Conservation (phyloP, 2,888 invertebrate species). For the Mythimna pallens region DNA sequence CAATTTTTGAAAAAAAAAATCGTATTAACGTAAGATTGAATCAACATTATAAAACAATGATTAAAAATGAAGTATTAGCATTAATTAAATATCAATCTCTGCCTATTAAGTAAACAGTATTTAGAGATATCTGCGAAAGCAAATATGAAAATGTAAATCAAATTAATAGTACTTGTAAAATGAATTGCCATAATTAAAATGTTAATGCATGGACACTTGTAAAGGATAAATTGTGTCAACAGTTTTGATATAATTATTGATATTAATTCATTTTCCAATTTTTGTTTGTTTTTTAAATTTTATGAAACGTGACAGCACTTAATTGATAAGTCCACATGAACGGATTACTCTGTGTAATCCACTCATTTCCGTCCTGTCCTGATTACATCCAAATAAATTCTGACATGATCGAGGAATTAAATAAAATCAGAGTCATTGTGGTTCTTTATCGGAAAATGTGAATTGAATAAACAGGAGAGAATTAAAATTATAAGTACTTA, state of each 20-base stretch:
- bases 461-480: background rate
- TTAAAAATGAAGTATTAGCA: constrained; percentile 17
- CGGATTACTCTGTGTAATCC: constrained; percentile 47
- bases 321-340: constrained; percentile 48
- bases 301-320: constrained; percentile 48
- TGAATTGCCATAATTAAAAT: constrained; percentile 7
- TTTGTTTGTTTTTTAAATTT: constrained; percentile 17
- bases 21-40: constrained; percentile 18
- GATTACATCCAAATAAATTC: constrained; percentile 49
- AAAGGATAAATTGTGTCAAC: constrained; percentile 16
- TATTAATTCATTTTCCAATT: constrained; percentile 9
- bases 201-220: constrained; percentile 4
- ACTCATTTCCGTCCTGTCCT: constrained; percentile 40
- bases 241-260: constrained; percentile 8
- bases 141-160: background rate
- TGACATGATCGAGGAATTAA: constrained; percentile 36
- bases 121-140: constrained; percentile 3
- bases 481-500: background rate
- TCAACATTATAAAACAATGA: constrained; percentile 28
- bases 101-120: constrained; percentile 11
- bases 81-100: constrained; percentile 7
- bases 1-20: no score
- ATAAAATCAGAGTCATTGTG: constrained; percentile 18
- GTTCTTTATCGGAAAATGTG: background rate
- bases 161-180: background rate